Evolutionary conservation across 1,140 invertebrate species (phyloP), one percentile per base, ranked within the genome.

Genomic region (Campoletis sonorensis): DNA sequence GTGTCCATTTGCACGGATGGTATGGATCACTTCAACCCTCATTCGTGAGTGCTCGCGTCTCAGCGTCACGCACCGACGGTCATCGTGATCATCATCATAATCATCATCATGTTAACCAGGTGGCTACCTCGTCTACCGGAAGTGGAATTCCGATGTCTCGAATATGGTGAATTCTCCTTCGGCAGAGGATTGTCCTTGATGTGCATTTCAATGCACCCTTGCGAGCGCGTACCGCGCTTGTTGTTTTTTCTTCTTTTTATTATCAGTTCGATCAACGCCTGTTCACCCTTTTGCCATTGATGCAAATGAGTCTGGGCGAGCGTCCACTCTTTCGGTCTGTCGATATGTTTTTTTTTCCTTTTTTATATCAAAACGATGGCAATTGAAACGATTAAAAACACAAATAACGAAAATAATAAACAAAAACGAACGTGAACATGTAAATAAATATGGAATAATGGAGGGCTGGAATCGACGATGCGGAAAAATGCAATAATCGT

Each of bases 111-210:
- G 61, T 13, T 70, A 21, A 83, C 87, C 87, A 88, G 87, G 87
- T 88, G 86, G 85, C 82, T 64, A 79, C 10, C 23, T 78, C 71
- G 67, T 67, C 40, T 78, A 82, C 88, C 89, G 89, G 89, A 90
- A 90, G 86, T 86, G 80, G 83, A 84, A 89, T 89, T 88, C 85
- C 85, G 84, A 85, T 88, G 84, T 87, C 85, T 81, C 84, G 61
- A 23, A 78, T 33, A 54, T 73, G 40, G 49, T 58, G 30, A 64
- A 79, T 83, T 70, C 82, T 33, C 30, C 7, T 75, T 73, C 4
- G 49, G 18, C 15, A 2, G 49, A 4, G 51, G 8, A 64, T 26
- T 23, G 23, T 64, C 61, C 54, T 1, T 13, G 40, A 45, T 45
- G 51, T n/a, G 51, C n/a, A n/a, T 54, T 54, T 54, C 16, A 2